Evolutionary conservation across 2,797 vertebrate genomes (phyloP).

Genomic region (Neosilurus hyrtlii): DNA sequence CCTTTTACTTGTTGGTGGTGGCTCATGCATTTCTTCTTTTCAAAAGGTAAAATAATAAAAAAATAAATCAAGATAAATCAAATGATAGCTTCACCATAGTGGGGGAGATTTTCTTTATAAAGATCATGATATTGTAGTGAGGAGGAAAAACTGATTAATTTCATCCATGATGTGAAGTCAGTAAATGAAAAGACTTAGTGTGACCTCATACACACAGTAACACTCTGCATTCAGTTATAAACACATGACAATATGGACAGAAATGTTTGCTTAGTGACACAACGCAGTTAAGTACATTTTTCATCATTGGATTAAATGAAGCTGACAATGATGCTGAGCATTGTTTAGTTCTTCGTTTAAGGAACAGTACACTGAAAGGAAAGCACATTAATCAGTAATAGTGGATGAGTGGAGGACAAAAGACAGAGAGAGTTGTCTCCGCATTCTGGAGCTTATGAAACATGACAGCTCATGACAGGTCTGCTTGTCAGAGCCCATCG

Average conservation of each 20-base stretch:
- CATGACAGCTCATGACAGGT: constrained; percentile 49
- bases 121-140: not conserved
- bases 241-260: not conserved
- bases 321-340: not conserved
- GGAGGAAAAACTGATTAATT: not conserved
- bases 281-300: not conserved
- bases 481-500: constrained; percentile 43
- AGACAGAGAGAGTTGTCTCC: constrained; percentile 33
- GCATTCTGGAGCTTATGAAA: constrained; percentile 40
- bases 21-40: not conserved
- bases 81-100: not conserved
- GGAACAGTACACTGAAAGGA: constrained; percentile 17
- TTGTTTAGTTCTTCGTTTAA: constrained; percentile 13
- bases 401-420: constrained; percentile 24
- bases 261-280: not conserved
- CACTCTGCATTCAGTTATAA: not conserved
- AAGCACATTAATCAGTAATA: constrained; percentile 18
- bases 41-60: not conserved
- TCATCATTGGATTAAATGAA: not conserved
- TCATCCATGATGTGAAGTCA: not conserved
- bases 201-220: not conserved
- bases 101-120: not conserved
- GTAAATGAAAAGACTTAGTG: not conserved
- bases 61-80: not conserved
- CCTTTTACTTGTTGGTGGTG: not conserved